Evolutionary conservation across 2,797 vertebrate species (phyloP).

Genomic region (Anniella stebbinsi): DNA sequence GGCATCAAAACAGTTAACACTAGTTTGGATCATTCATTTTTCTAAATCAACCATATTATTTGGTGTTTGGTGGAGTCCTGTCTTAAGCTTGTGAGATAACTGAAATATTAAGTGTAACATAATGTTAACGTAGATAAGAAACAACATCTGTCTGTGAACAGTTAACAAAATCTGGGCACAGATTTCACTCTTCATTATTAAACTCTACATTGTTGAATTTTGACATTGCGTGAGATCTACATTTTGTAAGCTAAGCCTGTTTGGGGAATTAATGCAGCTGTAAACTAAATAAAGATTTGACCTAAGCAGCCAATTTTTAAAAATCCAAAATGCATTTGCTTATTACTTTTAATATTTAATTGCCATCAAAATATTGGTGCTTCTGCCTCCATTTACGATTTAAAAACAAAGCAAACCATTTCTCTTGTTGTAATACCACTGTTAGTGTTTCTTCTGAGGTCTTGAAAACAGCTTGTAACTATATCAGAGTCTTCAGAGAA

Average conservation of each 20-base stretch:
- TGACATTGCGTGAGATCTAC: slow-evolving; percentile 27
- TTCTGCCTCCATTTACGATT: neutral
- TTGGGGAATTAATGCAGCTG: neutral
- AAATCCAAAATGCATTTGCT: neutral
- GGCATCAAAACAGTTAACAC: slow-evolving; percentile 33
- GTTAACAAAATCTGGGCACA: slow-evolving; percentile 24
- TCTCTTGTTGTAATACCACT: neutral
- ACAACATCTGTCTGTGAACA: slow-evolving; percentile 5
- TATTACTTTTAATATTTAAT: neutral
- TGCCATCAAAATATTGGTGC: neutral
- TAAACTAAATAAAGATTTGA: slow-evolving; percentile 21
- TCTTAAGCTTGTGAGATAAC: slow-evolving; percentile 17
- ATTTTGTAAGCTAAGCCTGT: rapidly evolving
- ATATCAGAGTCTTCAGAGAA: neutral
- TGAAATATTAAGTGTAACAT: slow-evolving; percentile 31
- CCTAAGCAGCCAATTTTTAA: slow-evolving; percentile 36
- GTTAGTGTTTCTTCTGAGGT: neutral
- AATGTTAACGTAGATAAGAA: slow-evolving; percentile 1
- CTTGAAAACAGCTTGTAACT: neutral
- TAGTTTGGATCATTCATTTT: slow-evolving; percentile 12
- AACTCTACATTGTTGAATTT: slow-evolving; percentile 10
- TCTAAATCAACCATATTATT: slow-evolving; percentile 19
- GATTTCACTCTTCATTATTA: slow-evolving; percentile 30
- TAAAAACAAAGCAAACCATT: neutral
- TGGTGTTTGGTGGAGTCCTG: slow-evolving; percentile 6